phyloP scores from a whole-genome alignment of 2,113 vertebrate species.

The Lophius piscatorius region DNA sequence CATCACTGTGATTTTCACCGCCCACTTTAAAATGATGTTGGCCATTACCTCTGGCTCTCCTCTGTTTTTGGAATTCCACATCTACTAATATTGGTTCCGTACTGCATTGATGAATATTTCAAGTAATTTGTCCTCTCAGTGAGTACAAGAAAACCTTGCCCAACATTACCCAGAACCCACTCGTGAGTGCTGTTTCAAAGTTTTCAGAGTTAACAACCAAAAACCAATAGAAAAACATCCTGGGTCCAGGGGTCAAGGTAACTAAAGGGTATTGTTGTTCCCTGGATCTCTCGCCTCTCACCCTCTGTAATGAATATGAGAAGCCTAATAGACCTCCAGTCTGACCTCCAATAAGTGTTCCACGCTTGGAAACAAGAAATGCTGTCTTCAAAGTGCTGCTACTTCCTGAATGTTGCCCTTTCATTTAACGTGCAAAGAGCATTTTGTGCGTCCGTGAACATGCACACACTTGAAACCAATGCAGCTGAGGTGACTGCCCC shows the following conservation, averaged over 20 bases:
- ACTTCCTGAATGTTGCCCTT: slow-evolving; percentile 72
- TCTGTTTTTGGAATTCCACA: slow-evolving; percentile 32
- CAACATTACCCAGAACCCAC: slow-evolving; percentile 12
- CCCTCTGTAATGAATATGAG: slow-evolving; percentile 79
- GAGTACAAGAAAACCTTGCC: slow-evolving; percentile 15
- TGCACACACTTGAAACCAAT: slow-evolving; percentile 48
- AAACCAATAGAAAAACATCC: slow-evolving; percentile 77
- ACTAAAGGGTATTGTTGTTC: slow-evolving; percentile 65
- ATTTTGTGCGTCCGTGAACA: slow-evolving; percentile 20
- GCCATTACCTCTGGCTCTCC: slow-evolving; percentile 26
- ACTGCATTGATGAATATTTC: slow-evolving; percentile 25
- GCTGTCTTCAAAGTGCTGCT: slow-evolving; percentile 73
- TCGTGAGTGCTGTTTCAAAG: slow-evolving; percentile 23
- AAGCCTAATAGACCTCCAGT: slow-evolving; percentile 75
- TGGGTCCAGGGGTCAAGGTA: slow-evolving; percentile 68
- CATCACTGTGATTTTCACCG: slow-evolving; percentile 52
- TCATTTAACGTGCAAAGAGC: slow-evolving; percentile 56
- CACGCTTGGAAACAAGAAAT: slow-evolving; percentile 75
- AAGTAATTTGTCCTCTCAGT: slow-evolving; percentile 10
- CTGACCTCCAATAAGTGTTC: slow-evolving; percentile 79
- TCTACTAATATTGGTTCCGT: slow-evolving; percentile 22
- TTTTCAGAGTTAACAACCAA: slow-evolving; percentile 53
- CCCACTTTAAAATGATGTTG: slow-evolving; percentile 50
- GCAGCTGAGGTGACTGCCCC: slow-evolving; percentile 67
- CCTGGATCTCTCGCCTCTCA: slow-evolving; percentile 64